Percentiles rank a stretch among this genome's conserved stretches.
Conservation (phyloP, 2,888 invertebrate genomes). For the Philereme transversata region DNA sequence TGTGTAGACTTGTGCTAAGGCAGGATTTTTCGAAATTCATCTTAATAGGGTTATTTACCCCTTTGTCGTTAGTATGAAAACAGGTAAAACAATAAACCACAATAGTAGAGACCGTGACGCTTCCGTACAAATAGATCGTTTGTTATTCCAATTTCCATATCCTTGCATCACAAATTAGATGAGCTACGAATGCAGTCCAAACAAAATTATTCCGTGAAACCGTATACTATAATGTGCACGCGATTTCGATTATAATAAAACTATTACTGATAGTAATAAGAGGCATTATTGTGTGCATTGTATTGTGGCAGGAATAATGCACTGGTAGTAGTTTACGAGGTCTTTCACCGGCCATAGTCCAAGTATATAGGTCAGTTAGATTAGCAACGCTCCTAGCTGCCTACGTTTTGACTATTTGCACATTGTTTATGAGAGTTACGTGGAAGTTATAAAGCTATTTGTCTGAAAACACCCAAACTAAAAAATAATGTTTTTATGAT, state of each 20-base stretch:
- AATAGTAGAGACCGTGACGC: conserved; percentile 6
- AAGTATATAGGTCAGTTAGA: conserved; percentile 81
- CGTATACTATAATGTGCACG: conserved; percentile 44
- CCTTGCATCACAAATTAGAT: conserved; percentile 66
- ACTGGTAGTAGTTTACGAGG: conserved; percentile 79
- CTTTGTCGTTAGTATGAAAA: background rate
- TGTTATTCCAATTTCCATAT: conserved; percentile 41
- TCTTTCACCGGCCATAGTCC: conserved; percentile 74
- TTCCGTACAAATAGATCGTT: conserved; percentile 19
- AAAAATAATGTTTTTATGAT: too few species aligned
- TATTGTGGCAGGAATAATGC: conserved; percentile 79
- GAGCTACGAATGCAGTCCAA: conserved; percentile 65
- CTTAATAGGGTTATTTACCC: too few species aligned
- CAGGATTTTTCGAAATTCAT: too few species aligned
- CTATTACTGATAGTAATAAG: conserved; percentile 54
- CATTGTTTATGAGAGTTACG: conserved; percentile 16
- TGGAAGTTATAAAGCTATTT: conserved; percentile 7
- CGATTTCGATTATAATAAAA: conserved; percentile 44
- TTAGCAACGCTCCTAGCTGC: conserved; percentile 70
- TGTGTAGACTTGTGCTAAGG: too few species aligned
- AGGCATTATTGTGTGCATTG: conserved; percentile 60
- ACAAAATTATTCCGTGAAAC: conserved; percentile 73
- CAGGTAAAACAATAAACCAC: background rate
- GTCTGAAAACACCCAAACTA: background rate
- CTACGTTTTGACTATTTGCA: conserved; percentile 27